Evolutionary conservation across 2,888 invertebrate species (phyloP), one percentile per base, ranked within the genome.

Genomic region (Carcina quercana): DNA sequence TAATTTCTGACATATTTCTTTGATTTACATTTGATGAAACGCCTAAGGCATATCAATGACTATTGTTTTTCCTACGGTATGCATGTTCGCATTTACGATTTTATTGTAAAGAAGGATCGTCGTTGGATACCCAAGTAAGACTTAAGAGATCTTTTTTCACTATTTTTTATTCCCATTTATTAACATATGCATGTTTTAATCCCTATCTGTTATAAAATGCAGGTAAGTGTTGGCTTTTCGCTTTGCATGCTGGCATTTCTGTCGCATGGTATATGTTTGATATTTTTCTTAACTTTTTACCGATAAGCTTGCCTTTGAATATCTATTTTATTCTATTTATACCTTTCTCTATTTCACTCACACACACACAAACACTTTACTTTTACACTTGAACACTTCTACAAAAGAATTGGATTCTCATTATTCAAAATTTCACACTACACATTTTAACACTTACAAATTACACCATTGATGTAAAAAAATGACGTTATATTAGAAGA

Each of bases 121-220:
- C 82, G 82, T 79, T 74, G 82, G 82, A 82, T 60, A 66, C 65
- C 68, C 80, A 76, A 80, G 82, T 80, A 79, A 83, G 80, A 72
- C 66, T 67, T 60, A 66, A 70, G 59, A 59, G 55, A 59, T 62
- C 52, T 57, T 53, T 52, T 59, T n/a, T n/a, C 57, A 56, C 59
- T 54, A 62, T 54, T 62, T 64, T 58, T 52, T 55, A 50, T 51
- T 61, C 63, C 57, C 50, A 43, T 34, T 37, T 40, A 22, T 31
- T 32, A 26, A 27, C 6, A 28, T 28, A 22, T 33, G 36, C 33
- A 37, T 33, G 33, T 25, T 27, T 28, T 19, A 21, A 13, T 12
- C 22, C 32, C 32, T 25, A 30, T 43, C 33, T 36, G 40, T 49
- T 42, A 42, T 47, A 44, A n/a, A 29, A 36, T 30, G 32, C 22